A percentile compares a stretch with the other conserved stretches of the same genome.
Conservation (phyloP, 92 coral and sea anemone genomes). For the Epizoanthus rinbou region DNA sequence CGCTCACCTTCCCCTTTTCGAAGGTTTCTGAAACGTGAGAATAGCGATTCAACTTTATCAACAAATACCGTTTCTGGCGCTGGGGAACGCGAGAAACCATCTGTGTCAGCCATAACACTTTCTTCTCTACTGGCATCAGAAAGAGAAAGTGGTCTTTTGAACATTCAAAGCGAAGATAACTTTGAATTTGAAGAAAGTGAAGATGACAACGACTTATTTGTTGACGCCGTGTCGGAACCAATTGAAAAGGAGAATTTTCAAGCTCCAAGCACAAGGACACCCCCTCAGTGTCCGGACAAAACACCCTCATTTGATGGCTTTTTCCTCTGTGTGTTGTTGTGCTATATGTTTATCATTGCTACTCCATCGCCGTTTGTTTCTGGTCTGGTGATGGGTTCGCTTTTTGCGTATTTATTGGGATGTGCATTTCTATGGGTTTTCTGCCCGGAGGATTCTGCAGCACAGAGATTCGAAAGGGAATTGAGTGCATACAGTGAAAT, state of each 20-base stretch:
- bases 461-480: slow-evolving; percentile 85
- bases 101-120: slow-evolving; percentile 69
- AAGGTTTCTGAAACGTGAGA: slow-evolving; percentile 51
- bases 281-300: slow-evolving; percentile 47
- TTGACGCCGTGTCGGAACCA: slow-evolving; percentile 30
- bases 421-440: slow-evolving; percentile 86
- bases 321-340: slow-evolving; percentile 56
- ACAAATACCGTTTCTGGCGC: neutral
- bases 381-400: slow-evolving; percentile 78
- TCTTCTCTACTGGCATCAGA: slow-evolving; percentile 83
- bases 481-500: slow-evolving; percentile 73
- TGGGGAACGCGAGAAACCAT: slow-evolving; percentile 16
- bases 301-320: slow-evolving; percentile 66
- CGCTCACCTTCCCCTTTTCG: slow-evolving; percentile 93
- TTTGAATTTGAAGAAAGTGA: slow-evolving; percentile 35
- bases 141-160: slow-evolving; percentile 47
- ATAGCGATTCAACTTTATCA: slow-evolving; percentile 34
- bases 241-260: slow-evolving; percentile 46
- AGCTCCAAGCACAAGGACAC: slow-evolving; percentile 1
- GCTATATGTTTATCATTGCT: slow-evolving; percentile 67
- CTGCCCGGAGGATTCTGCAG: slow-evolving; percentile 87
- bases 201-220: slow-evolving; percentile 42
- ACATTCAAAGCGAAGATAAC: slow-evolving; percentile 22
- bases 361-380: slow-evolving; percentile 78
- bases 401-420: slow-evolving; percentile 75